phyloP scores from a whole-genome alignment of 2,113 vertebrate genomes.

The Ariopsis seemanni region DNA sequence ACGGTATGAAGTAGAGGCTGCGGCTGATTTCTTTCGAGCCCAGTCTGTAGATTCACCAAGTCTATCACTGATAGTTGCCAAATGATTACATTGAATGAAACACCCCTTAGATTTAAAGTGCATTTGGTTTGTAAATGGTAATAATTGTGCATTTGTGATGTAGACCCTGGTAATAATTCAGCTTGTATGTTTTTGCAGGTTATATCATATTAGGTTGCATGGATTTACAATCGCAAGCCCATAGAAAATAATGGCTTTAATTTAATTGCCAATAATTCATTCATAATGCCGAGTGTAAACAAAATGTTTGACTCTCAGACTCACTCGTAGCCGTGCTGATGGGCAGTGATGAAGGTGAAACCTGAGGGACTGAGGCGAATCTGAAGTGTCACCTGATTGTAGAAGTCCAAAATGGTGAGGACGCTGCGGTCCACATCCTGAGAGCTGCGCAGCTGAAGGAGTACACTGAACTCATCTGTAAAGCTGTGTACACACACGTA shows the following conservation, averaged over 20 bases:
- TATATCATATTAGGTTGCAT: neutral
- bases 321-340: constrained; percentile 77
- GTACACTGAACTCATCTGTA: constrained; percentile 76
- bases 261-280: neutral
- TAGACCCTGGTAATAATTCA: neutral
- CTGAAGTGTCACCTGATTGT: constrained; percentile 75
- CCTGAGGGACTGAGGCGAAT: constrained; percentile 68
- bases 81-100: neutral
- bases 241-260: neutral
- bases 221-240: neutral
- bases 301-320: constrained; percentile 28
- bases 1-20: neutral
- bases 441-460: constrained; percentile 72
- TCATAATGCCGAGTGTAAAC: neutral
- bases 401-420: constrained; percentile 74
- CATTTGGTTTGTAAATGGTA: neutral
- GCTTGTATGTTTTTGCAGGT: neutral
- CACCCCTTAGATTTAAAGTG: neutral
- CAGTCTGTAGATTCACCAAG: neutral
- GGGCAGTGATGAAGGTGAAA: constrained; percentile 73
- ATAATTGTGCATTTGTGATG: neutral
- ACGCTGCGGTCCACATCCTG: constrained; percentile 74
- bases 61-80: neutral
- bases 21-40: neutral
- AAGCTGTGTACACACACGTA: constrained; percentile 66